These are phyloP conservation scores for Sinotaia quadrata DNA, from an alignment of 2,888 invertebrate species.

Conservation along the genomic window DNA sequence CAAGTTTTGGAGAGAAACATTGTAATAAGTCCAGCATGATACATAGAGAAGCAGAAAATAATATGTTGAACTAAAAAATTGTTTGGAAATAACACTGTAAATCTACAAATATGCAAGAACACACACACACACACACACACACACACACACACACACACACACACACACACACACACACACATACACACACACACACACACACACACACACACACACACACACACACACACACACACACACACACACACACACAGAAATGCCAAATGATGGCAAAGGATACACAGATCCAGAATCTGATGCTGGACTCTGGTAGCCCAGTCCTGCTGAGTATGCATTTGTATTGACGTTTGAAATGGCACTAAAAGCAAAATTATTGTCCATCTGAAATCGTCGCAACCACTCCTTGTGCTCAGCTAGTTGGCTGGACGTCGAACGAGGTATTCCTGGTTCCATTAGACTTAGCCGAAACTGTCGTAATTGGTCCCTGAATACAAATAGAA, in stretches of 20 bases:
- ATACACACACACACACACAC: not conserved
- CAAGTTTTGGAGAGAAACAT: too few species aligned
- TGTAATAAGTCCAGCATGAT: too few species aligned
- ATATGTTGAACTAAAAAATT: too few species aligned
- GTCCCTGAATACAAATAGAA: slow-evolving; percentile 50
- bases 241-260: too few species aligned
- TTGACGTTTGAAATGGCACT: not conserved
- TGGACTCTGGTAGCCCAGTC: not conserved
- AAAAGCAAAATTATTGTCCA: slow-evolving; percentile 25
- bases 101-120: not conserved
- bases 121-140: not conserved
- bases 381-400: slow-evolving; percentile 59
- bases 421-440: slow-evolving; percentile 40
- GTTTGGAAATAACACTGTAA: too few species aligned
- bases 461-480: slow-evolving; percentile 55
- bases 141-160: not conserved
- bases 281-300: slow-evolving; percentile 57
- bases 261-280: slow-evolving; percentile 54
- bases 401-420: slow-evolving; percentile 59
- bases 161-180: not conserved
- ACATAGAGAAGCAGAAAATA: too few species aligned
- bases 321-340: not conserved
- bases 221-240: too few species aligned
- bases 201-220: too few species aligned
- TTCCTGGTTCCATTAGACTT: slow-evolving; percentile 42